Percentiles rank a stretch among this genome's conserved stretches.
Evolutionary conservation across 2,113 vertebrate genomes (phyloP).

Genomic region (Lasiurus borealis): DNA sequence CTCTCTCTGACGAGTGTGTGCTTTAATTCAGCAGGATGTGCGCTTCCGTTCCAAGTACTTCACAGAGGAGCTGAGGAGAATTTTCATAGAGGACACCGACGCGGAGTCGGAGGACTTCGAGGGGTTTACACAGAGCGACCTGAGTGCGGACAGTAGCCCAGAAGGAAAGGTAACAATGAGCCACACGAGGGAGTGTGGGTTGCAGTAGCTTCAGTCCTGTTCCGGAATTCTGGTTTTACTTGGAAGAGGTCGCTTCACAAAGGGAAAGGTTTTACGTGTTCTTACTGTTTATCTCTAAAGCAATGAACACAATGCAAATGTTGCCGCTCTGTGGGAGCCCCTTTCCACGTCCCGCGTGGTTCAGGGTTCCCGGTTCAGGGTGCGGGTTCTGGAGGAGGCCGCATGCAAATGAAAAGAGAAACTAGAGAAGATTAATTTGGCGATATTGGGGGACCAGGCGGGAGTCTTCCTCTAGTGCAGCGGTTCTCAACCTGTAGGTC

Average conservation of each 20-base stretch:
- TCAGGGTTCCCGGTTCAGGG: no score
- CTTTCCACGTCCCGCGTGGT: no score
- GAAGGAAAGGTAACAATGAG: conserved; percentile 80
- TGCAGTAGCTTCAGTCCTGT: background rate
- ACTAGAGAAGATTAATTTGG: no score
- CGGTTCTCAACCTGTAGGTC: no score
- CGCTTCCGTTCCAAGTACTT: conserved; percentile 89
- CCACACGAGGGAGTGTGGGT: background rate
- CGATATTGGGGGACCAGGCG: no score
- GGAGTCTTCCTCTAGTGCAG: no score
- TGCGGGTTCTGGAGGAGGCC: no score
- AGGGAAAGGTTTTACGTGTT: background rate
- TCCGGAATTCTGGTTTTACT: background rate
- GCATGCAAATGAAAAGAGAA: no score
- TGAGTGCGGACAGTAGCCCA: conserved; percentile 73
- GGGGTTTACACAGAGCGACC: conserved; percentile 89
- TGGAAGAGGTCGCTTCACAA: background rate
- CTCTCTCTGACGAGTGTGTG: background rate
- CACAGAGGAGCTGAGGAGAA: conserved; percentile 90
- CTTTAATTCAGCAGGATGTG: conserved; percentile 83
- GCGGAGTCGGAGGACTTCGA: conserved; percentile 92
- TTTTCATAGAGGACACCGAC: conserved; percentile 95
- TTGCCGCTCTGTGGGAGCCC: background rate
- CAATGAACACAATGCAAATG: background rate
- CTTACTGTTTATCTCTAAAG: background rate